Percentiles rank a stretch among this genome's conserved stretches.
Evolutionary conservation across 2,888 invertebrate genomes (phyloP).

Genomic region (Lottia gigantea): DNA sequence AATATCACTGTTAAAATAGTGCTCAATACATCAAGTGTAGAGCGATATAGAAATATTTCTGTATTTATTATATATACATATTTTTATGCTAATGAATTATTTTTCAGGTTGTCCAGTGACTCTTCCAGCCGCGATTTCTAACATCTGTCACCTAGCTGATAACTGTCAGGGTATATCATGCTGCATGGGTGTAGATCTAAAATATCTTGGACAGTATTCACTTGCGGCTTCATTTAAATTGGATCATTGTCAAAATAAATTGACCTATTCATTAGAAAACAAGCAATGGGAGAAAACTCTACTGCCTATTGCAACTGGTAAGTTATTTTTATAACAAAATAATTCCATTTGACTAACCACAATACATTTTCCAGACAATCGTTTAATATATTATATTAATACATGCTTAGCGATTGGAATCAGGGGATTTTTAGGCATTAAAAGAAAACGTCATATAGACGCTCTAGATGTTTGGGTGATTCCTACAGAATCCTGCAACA

Average conservation of each 20-base stretch:
- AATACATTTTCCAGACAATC: too few species aligned
- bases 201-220: conserved; percentile 18
- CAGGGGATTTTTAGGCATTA: too few species aligned
- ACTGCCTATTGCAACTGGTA: conserved; percentile 19
- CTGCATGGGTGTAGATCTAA: conserved; percentile 24
- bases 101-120: conserved; percentile 19
- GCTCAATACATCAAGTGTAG: too few species aligned
- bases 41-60: too few species aligned
- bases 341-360: too few species aligned
- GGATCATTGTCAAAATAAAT: conserved; percentile 25
- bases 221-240: conserved; percentile 24
- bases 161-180: conserved; percentile 21
- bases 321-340: neutral
- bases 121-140: conserved; percentile 9
- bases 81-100: neutral
- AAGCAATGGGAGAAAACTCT: conserved; percentile 36
- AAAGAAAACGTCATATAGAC: too few species aligned
- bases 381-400: too few species aligned
- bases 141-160: conserved; percentile 22
- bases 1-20: too few species aligned
- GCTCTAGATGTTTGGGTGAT: too few species aligned
- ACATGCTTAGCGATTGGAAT: too few species aligned
- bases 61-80: too few species aligned
- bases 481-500: too few species aligned
- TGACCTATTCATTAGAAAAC: conserved; percentile 37